Evolutionary conservation across 2,888 invertebrate species (phyloP).

Genomic region (Bhutanitis thaidina): DNA sequence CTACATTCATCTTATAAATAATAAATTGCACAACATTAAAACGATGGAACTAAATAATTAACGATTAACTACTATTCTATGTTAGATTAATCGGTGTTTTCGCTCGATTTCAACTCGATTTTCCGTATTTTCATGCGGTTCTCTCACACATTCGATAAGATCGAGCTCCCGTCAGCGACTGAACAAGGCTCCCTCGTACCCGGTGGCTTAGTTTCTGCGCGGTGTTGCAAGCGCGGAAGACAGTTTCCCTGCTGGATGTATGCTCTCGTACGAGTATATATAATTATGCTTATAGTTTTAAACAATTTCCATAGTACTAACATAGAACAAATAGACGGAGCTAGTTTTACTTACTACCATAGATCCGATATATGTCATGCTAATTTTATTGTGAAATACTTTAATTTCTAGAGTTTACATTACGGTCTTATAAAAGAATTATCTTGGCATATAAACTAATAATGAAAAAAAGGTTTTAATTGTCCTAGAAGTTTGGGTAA

Average conservation of each 20-base stretch:
- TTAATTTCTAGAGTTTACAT: no score
- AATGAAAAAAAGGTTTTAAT: no score
- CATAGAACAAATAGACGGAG: neutral
- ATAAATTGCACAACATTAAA: slow-evolving; percentile 12
- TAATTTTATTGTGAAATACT: no score
- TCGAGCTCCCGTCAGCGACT: slow-evolving; percentile 14
- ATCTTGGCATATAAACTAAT: no score
- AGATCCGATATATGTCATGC: no score
- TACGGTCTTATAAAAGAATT: no score
- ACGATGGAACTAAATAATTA: slow-evolving; percentile 4
- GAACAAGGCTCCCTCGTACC: slow-evolving; percentile 7
- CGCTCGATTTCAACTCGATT: slow-evolving; percentile 13
- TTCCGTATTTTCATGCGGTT: neutral
- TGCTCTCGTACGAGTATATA: neutral
- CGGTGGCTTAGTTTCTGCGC: slow-evolving; percentile 16
- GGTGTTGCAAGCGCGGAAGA: slow-evolving; percentile 17
- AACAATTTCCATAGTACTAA: neutral
- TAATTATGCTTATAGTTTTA: neutral
- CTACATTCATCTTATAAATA: slow-evolving; percentile 16
- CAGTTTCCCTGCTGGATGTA: slow-evolving; percentile 3
- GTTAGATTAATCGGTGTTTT: slow-evolving; percentile 1
- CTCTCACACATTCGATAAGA: neutral
- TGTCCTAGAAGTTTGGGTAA: neutral
- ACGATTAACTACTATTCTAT: neutral
- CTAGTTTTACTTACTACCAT: neutral